Base-by-base conservation (phyloP, 2,113 vertebrate species). In the Seriola rivoliana region DNA sequence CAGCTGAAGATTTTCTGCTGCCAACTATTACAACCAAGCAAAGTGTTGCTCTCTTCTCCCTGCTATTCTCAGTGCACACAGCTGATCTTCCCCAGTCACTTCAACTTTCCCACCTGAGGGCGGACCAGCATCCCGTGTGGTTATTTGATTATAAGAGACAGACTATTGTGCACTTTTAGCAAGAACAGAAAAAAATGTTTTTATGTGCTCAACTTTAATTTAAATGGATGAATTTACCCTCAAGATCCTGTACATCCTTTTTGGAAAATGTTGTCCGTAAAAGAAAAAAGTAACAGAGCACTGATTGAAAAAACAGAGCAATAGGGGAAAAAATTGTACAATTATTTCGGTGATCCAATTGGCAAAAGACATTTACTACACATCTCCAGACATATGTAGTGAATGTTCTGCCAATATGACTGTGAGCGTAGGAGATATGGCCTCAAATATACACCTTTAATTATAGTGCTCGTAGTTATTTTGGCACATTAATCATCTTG, bases 391-490 rank as follows among this genome's bases (percentile, higher is more conserved):
- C 29, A 55, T 71, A 8, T 16, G 19, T 17, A 9, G 40, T 21
- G 57, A 82, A 80, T 77, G 64, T 71, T 78, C 48, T 76, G 60
- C 71, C 60, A 82, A n/a, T 36, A 48, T 19, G 68, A 63, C 25
- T 55, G 80, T 17, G 38, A 60, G 65, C 62, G 57, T 58, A 42
- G 12, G 50, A 59, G 40, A 52, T 58, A 25, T 10, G 58, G 16
- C 40, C 70, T 86, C 3, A 13, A 42, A 60, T 36, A 25, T 64
- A 58, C 48, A 50, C 44, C 69, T 64, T 34, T 59, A 64, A 50
- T 57, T 23, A 72, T 4, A 67, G 46, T 4, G 5, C 57, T 74
- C 12, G 1, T 36, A 57, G 67, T 21, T 38, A 46, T 44, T 80
- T 44, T 65, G 40, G 57, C 46, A 59, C 29, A 42, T 59, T 10